Evolutionary conservation across 2,888 invertebrate genomes (phyloP).

Genomic region (Galeopsomyia nigrocyanea): DNA sequence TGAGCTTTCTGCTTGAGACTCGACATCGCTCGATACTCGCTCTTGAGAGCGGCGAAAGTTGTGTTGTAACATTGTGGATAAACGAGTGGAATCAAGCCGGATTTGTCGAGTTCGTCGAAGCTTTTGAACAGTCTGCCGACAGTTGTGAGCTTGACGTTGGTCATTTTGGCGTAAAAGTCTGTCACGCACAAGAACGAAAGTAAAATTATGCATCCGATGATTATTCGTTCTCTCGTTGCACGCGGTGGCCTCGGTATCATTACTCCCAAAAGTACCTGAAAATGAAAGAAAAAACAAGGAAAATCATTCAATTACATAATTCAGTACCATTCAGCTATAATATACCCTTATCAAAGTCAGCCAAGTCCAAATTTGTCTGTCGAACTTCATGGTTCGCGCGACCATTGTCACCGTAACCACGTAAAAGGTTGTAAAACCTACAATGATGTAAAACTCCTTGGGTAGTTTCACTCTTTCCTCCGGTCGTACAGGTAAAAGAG

Average conservation of each 20-base stretch:
- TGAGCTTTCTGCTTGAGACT: not conserved
- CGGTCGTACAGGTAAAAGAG: slow-evolving; percentile 45
- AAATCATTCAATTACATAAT: too few species aligned
- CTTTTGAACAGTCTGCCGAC: slow-evolving; percentile 31
- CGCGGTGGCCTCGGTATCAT: slow-evolving; percentile 17
- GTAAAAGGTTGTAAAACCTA: slow-evolving; percentile 26
- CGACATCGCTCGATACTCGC: not conserved
- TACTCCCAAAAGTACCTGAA: slow-evolving; percentile 42
- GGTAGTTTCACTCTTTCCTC: slow-evolving; percentile 3
- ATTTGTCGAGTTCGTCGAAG: slow-evolving; percentile 45
- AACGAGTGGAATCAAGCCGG: slow-evolving; percentile 41
- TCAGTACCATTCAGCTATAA: too few species aligned
- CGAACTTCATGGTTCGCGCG: slow-evolving; percentile 33
- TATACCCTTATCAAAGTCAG: slow-evolving; percentile 6
- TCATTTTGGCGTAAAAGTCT: slow-evolving; percentile 46
- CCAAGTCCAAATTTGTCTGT: slow-evolving; percentile 36
- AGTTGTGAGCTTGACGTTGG: slow-evolving; percentile 28
- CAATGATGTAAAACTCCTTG: not conserved
- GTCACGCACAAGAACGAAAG: slow-evolving; percentile 45
- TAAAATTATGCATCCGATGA: slow-evolving; percentile 40
- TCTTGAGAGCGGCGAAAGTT: slow-evolving; percentile 25
- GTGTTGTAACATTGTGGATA: slow-evolving; percentile 13
- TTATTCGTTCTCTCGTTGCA: slow-evolving; percentile 40
- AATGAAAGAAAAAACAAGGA: too few species aligned
- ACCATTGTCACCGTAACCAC: slow-evolving; percentile 27